Conservation (phyloP, 2,888 invertebrate genomes). For the Cartodere bifasciata region DNA sequence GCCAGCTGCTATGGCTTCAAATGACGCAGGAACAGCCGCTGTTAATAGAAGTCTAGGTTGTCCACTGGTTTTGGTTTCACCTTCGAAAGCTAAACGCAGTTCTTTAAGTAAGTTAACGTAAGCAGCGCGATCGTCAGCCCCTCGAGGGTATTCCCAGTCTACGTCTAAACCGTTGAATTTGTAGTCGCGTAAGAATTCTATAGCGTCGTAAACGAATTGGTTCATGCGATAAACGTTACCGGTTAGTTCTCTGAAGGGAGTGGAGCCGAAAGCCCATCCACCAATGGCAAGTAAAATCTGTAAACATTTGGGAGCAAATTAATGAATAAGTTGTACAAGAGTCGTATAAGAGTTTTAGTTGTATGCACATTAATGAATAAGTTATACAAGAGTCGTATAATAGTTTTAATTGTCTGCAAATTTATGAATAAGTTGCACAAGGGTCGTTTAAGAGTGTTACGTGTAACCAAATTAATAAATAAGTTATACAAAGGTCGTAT, state of each 20-base stretch:
- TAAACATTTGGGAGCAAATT: constrained; percentile 16
- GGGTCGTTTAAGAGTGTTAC: no score
- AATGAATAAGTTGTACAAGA: no score
- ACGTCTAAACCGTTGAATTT: constrained; percentile 88
- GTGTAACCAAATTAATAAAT: no score
- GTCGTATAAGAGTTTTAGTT: no score
- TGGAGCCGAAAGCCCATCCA: constrained; percentile 94
- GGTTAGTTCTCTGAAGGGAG: constrained; percentile 85
- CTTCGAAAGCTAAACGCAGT: constrained; percentile 77
- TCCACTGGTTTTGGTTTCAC: constrained; percentile 80
- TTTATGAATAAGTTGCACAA: no score
- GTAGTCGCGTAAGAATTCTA: constrained; percentile 81
- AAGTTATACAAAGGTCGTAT: no score
- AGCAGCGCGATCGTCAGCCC: constrained; percentile 72
- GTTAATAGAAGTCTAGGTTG: constrained; percentile 54
- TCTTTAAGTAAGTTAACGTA: constrained; percentile 78
- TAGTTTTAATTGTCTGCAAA: no score
- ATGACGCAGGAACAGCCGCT: constrained; percentile 86
- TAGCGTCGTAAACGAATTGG: constrained; percentile 89
- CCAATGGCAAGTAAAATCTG: constrained; percentile 78
- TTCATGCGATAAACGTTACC: constrained; percentile 88
- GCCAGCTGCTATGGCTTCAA: constrained; percentile 86
- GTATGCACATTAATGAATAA: no score
- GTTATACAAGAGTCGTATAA: no score
- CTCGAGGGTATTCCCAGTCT: constrained; percentile 90